Conservation (phyloP, 92 coral and sea anemone species). For the Parazoanthus darwini region DNA sequence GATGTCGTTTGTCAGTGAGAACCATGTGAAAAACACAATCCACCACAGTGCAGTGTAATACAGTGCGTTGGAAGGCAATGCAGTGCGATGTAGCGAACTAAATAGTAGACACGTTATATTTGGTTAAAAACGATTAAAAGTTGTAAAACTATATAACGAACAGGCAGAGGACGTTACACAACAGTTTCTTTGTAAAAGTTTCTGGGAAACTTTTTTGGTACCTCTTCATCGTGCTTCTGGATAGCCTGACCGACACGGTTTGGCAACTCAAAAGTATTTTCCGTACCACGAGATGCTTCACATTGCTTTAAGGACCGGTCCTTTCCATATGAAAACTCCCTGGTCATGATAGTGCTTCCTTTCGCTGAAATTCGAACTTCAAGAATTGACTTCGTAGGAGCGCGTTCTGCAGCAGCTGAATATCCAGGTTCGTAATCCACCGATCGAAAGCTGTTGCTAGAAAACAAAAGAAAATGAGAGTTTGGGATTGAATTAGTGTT, state of each 20-base stretch:
- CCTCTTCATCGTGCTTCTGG: not conserved
- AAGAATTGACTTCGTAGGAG: not conserved
- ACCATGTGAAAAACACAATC: no score
- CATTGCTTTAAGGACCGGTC: not conserved
- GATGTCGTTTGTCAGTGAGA: no score
- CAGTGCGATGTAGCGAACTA: no score
- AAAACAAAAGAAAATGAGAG: not conserved
- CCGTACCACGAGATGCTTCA: no score
- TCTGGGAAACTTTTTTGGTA: not conserved
- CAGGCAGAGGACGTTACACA: not conserved
- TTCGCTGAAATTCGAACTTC: not conserved
- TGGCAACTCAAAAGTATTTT: not conserved
- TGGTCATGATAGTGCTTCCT: not conserved
- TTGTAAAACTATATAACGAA: no score
- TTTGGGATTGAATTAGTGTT: not conserved
- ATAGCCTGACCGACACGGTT: not conserved
- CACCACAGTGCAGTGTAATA: no score
- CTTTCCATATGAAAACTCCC: not conserved
- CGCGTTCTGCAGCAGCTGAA: not conserved
- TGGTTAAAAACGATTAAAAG: no score
- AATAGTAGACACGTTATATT: no score
- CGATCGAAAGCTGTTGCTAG: not conserved
- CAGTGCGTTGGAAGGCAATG: no score
- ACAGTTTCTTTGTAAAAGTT: not conserved
- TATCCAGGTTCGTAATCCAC: not conserved